Base-by-base conservation (phyloP, 1,140 invertebrate species). In the Saccostrea echinata region DNA sequence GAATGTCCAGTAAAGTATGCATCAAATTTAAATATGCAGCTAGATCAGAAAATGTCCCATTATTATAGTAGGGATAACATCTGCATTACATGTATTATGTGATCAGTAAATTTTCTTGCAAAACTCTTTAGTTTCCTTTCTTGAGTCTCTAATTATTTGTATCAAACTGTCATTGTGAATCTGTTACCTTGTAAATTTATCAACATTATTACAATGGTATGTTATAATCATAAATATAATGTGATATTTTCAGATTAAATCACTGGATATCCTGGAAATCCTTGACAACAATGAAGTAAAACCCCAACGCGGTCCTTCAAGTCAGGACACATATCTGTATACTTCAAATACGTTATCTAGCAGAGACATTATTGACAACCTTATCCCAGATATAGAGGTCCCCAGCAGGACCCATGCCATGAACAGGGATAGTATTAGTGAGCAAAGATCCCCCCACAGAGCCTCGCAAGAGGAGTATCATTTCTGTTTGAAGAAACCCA, bases 401-500 rank as follows among this genome's bases (percentile, higher is more conserved):
- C 24, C 12, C 30, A 76, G 12, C 27, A 76, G 24, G 68, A 27
- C 16, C 3, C 30, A 24, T 13, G 3, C 13, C 21, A 57, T 57
- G 55, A 21, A 61, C 18, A 61, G 68, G 30, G 27, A 76, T 27
- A 35, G 68, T 1, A 76, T 16, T 76, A 30, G 68, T 33, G 6
- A 35, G 24, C 24, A 76, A 13, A 76, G 27, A 30, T 76, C 68
- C 68, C 68, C 68, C 30, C 68, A 33, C 13, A 76, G 27, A 9
- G 68, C 24, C 68, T 76, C 68, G 12, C 68, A 76, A 27, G 68
- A 76, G 27, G 68, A 76, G 27, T 76, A 76, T 18, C 68, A 76
- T 16, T 76, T 76, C 68, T 76, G 68, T 30, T 85, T 80, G 3
- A 81, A 85, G 61, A 90, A 90, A 61, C 89, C 89, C 27, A 85